Evolutionary conservation across 2,888 invertebrate genomes (phyloP), one percentile per base, ranked within the genome.

Genomic region (Oscheius sp.): DNA sequence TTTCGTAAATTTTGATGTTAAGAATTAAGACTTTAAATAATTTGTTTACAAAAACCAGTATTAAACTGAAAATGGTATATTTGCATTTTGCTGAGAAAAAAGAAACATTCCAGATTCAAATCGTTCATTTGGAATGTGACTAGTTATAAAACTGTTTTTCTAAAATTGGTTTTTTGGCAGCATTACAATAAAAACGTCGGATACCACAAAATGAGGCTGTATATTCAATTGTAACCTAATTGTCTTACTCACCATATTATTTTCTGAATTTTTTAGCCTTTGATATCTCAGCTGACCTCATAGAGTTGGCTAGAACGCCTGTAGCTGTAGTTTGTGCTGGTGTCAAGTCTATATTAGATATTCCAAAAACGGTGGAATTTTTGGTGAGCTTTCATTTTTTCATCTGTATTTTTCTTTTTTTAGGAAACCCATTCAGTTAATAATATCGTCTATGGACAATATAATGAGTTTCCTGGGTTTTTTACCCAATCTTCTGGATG

Each of bases 311-410:
- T 0, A 90, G 92, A 68, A 93, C 92, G 71, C 91, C 92, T 14
- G 91, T 96, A 0, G 91, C 93, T 50, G 95, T 98, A 5, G 91
- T 99, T 1, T 95, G 94, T 79, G 93, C 95, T 83, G 98, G 98
- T 0, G 91, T 95, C 65, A 98, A 98, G 88, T 95, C 96, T 22
- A 96, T 98, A 81, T 89, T 99, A 68, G 98, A 99, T 87, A 94
- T 98, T 80, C 92, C 91, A 2, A 91, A 92, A 86, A 97, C 97
- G 0, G 89, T 98, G 51, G 97, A 98, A 87, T 95, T 92, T 87
- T 89, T 98, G 89, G 94, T 94, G 12, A 41, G 88, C 87, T 88
- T 85, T 44, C 5, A 30, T 8, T 12, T 24, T 28, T 33, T 56
- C 36, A 6, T 62, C 24, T 20, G 3, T 22, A 20, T 22, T 8